A percentile compares a stretch with the other conserved stretches of the same genome.
phyloP scores from a whole-genome alignment of 2,113 vertebrate genomes.

The Macrotis lagotis region DNA sequence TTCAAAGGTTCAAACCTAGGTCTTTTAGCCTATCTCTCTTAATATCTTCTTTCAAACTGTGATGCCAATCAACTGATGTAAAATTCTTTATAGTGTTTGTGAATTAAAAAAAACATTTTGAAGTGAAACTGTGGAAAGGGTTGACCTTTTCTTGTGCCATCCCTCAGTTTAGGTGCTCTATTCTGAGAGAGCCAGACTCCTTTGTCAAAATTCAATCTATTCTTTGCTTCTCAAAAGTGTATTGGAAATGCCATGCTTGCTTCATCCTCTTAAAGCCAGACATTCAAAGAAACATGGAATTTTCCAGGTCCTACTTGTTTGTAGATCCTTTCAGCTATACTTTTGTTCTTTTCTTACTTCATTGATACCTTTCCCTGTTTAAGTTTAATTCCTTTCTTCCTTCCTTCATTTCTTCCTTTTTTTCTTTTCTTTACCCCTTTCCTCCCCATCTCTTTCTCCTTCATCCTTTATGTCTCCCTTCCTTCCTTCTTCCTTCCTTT shows the following conservation, averaged over 20 bases:
- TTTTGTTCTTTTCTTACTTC: neutral
- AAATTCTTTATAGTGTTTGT: neutral
- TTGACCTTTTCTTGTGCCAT: neutral
- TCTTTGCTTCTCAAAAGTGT: neutral
- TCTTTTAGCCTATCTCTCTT: neutral
- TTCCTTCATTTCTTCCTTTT: no score
- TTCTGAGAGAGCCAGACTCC: neutral
- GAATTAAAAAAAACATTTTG: neutral
- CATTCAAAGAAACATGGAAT: neutral
- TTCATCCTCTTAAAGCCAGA: neutral
- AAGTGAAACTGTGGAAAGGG: neutral
- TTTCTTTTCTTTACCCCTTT: no score
- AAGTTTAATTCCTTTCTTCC: neutral
- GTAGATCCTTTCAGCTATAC: neutral
- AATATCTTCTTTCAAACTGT: neutral
- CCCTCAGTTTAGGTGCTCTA: neutral
- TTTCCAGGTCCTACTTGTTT: neutral
- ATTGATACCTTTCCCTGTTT: neutral
- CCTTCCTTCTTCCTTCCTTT: no score
- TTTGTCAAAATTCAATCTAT: neutral
- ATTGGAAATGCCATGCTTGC: neutral
- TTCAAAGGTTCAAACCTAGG: neutral
- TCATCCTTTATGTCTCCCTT: no score
- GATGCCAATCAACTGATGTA: neutral
- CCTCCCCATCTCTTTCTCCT: no score